Evolutionary conservation across 2,888 invertebrate species (phyloP).

Genomic region (Microdon myrmicae): DNA sequence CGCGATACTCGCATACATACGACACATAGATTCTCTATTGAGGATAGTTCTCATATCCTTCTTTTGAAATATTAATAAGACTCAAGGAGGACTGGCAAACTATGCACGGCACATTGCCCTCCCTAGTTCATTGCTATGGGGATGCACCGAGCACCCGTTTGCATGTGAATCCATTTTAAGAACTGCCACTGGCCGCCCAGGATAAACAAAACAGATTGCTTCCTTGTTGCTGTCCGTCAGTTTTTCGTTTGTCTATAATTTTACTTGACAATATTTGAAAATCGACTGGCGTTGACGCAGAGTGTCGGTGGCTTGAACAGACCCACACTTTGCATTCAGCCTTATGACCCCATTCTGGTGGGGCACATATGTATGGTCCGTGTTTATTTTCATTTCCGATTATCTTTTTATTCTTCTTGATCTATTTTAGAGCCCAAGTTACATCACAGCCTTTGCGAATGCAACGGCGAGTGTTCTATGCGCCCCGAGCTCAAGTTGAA

Average conservation of each 20-base stretch:
- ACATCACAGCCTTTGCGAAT: conserved; percentile 49
- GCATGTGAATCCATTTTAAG: too few species aligned
- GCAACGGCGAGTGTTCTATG: conserved; percentile 28
- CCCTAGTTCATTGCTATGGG: too few species aligned
- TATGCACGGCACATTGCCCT: too few species aligned
- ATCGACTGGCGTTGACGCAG: too few species aligned
- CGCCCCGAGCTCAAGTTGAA: conserved; percentile 35
- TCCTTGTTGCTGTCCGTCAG: conserved; percentile 27
- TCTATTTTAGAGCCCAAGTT: conserved; percentile 49
- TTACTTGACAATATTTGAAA: conserved; percentile 26
- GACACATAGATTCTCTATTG: too few species aligned
- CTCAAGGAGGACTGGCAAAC: too few species aligned
- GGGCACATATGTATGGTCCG: conserved; percentile 18
- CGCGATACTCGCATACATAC: too few species aligned
- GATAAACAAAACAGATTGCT: conserved; percentile 47
- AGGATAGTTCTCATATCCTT: too few species aligned
- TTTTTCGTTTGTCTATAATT: conserved; percentile 11
- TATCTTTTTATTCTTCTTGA: conserved; percentile 36
- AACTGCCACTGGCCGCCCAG: too few species aligned
- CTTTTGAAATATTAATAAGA: too few species aligned
- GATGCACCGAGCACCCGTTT: too few species aligned
- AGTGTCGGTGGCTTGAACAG: conserved; percentile 28
- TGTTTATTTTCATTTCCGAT: conserved; percentile 50
- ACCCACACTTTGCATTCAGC: conserved; percentile 27
- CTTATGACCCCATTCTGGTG: conserved; percentile 43